These are phyloP conservation scores for Microtus pennsylvanicus DNA, from an alignment of 2,113 vertebrate genomes.

Conservation along the genomic window DNA sequence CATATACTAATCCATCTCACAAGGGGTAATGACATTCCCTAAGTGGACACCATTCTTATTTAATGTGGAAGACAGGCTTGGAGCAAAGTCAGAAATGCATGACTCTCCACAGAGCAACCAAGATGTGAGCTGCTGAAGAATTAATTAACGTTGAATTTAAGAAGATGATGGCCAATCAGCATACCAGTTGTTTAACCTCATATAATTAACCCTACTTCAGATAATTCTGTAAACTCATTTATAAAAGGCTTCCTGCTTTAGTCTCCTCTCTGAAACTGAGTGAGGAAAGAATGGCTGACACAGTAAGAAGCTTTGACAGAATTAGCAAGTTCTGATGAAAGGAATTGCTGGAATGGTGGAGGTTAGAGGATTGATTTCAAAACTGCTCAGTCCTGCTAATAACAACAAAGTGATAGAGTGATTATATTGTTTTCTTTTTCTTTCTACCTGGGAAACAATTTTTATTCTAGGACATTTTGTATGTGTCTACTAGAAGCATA, in stretches of 20 bases:
- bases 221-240: slow-evolving; percentile 84
- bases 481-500: neutral
- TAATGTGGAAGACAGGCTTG: slow-evolving; percentile 84
- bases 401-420: neutral
- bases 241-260: slow-evolving; percentile 82
- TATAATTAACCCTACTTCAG: slow-evolving; percentile 77
- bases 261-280: slow-evolving; percentile 75
- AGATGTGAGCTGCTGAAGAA: slow-evolving; percentile 77
- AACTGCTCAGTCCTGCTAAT: slow-evolving; percentile 42
- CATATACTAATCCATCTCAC: slow-evolving; percentile 80
- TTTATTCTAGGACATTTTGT: neutral
- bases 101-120: slow-evolving; percentile 80
- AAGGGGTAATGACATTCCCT: slow-evolving; percentile 78
- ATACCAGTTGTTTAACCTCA: slow-evolving; percentile 82
- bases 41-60: slow-evolving; percentile 71
- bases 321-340: slow-evolving; percentile 56
- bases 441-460: neutral
- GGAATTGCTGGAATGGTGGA: neutral
- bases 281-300: slow-evolving; percentile 77
- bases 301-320: slow-evolving; percentile 59
- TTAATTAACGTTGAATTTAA: slow-evolving; percentile 83
- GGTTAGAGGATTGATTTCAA: slow-evolving; percentile 53
- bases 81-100: slow-evolving; percentile 82
- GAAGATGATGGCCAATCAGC: slow-evolving; percentile 82
- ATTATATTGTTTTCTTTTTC: neutral